Evolutionary conservation across 2,797 vertebrate genomes (phyloP), one percentile per base, ranked within the genome.

Genomic region (Zalophus californianus): DNA sequence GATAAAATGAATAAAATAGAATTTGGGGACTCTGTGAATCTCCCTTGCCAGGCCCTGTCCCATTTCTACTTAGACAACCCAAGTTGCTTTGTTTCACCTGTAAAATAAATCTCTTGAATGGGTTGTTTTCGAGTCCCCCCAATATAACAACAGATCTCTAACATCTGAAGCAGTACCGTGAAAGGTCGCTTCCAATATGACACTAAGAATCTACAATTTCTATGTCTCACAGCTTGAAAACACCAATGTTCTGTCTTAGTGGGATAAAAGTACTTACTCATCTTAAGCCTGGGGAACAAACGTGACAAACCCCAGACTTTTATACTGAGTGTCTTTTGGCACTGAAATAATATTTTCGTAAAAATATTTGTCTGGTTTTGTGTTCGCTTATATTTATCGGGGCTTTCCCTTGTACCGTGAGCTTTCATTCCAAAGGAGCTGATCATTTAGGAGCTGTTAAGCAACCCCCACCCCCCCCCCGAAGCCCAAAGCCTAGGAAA

Each of bases 241-340:
- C 60, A 38, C 5, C 68, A 62, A 35, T 54, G 14, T 91, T 93
- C 77, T 72, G 15, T 56, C 72, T 89, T 70, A 13, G 44, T 70
- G 72, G 60, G 83, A 79, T 93, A 97, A 92, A 96, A 91, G 50
- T 48, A 86, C 58, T 83, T n/a, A 66, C 29, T 90, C 44, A 82
- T 56, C 50, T 52, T 8, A 50, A 84, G 70, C 91, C 64, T 35
- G 21, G 60, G 38, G n/a, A 54, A 94, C 35, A 48, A n/a, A 90
- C 82, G 58, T 94, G 35, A 56, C 83, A 86, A 93, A 56, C 9
- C 44, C 58, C 32, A 29, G 1, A 2, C 48, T 93, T 84, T 2
- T 23, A 70, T 97, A 11, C 78, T 35, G 44, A 75, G 25, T 86
- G 83, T 50, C 54, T 95, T 75, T 97, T 52, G 68, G 90, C 92